Base-by-base conservation (phyloP, 1,140 invertebrate species). In the Akabosia matsudoensis region DNA sequence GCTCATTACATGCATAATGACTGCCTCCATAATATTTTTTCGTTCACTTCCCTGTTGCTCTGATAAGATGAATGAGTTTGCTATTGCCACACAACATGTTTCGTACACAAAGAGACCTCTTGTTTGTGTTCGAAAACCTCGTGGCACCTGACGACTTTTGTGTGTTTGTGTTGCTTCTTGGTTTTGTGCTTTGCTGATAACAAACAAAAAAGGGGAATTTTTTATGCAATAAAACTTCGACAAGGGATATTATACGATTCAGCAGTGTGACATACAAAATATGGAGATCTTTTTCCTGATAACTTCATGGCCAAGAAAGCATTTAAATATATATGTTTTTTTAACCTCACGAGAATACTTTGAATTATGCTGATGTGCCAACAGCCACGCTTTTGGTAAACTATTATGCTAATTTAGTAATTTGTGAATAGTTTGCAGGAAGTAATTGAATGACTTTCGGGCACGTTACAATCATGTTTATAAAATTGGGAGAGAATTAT, bases 1-100 rank as follows among this genome's bases (percentile, higher is more conserved):
- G 61, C 76, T 74, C 73, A 77, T 74, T 77, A 77, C 76, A 77
- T 73, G 73, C 76, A 77, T 74, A 77, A 74, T 74, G 71, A 64
- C 45, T 56, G 30, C 77, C 75, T 28, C 70, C 73, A 74, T 71
- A 81, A 64, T n/a, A n/a, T 56, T 79, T 67, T 78, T 67, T 67
- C 54, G 28, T 67, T 18, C 37, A 67, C 61, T 67, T 67, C 61
- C 61, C 61, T 67, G 61, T 67, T 67, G 24, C 61, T 67, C 22
- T 67, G 10, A 18, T 45, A 45, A 10, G 37, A 18, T 45, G 18
- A 45, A 45, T n/a, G n/a, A n/a, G n/a, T n/a, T 14, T 61, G 4
- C 7, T 61, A 61, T 67, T 67, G 61, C 61, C 54, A 67, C 30
- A 67, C 24, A n/a, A 67, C 61, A 10, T 30, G 4, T 67, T 67